Percentiles rank a stretch among this genome's conserved stretches.
Evolutionary conservation across 2,888 invertebrate genomes (phyloP).

Genomic region (Lysandra coridon): DNA sequence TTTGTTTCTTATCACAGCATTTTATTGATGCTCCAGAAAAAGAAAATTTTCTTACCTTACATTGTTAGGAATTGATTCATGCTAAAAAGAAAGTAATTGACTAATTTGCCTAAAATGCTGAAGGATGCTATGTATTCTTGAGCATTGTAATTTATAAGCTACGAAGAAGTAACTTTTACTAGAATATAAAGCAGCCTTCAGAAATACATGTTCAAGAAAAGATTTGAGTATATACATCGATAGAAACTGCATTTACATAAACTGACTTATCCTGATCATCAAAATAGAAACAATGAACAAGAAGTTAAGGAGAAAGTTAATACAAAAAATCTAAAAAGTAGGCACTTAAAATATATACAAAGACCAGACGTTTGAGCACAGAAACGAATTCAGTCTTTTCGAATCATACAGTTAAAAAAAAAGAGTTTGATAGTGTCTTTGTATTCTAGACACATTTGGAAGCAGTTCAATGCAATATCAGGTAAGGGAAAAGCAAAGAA

Average conservation of each 20-base stretch:
- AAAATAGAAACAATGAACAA: background rate
- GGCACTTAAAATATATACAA: conserved; percentile 1
- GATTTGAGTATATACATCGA: background rate
- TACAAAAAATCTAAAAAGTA: background rate
- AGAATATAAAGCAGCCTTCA: conserved; percentile 7
- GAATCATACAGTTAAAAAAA: background rate
- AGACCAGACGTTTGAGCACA: conserved; percentile 19
- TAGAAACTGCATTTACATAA: background rate
- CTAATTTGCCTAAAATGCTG: background rate
- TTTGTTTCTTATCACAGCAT: conserved; percentile 41
- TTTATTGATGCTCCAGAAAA: conserved; percentile 13
- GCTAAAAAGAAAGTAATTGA: conserved; percentile 9
- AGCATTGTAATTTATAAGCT: background rate
- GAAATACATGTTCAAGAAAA: background rate
- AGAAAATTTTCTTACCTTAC: background rate
- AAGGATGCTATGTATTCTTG: conserved; percentile 1
- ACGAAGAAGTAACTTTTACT: background rate
- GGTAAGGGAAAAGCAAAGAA: background rate
- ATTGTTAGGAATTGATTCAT: conserved; percentile 4
- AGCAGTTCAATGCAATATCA: background rate
- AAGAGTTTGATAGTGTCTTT: background rate
- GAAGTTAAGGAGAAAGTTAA: background rate
- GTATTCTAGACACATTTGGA: background rate
- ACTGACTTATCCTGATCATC: background rate
- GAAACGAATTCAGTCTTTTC: conserved; percentile 20